These are phyloP conservation scores for Thunnus thynnus DNA, from an alignment of 2,113 vertebrate species.

Conservation along the genomic window DNA sequence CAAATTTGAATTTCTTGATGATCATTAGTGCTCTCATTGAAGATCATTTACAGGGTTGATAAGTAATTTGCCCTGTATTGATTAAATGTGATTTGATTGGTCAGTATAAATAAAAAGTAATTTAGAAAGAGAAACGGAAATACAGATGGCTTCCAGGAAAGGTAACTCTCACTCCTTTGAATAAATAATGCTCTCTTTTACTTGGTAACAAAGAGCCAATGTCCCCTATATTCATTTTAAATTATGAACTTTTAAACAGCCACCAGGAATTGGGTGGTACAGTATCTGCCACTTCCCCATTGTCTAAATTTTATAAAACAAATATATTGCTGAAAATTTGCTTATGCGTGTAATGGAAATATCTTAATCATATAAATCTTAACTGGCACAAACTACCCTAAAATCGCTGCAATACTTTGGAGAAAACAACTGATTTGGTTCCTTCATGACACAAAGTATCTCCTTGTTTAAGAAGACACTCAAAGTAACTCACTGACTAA, in stretches of 20 bases:
- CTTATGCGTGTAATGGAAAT: not conserved
- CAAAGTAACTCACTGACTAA: not conserved
- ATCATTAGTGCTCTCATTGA: slow-evolving; percentile 64
- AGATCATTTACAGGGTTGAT: slow-evolving; percentile 44
- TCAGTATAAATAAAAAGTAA: slow-evolving; percentile 65
- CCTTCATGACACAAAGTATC: not conserved
- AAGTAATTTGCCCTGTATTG: slow-evolving; percentile 60
- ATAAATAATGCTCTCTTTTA: not conserved
- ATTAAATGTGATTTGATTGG: slow-evolving; percentile 76
- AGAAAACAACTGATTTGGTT: not conserved
- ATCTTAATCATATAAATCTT: too few species aligned
- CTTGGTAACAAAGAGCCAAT: too few species aligned
- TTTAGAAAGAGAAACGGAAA: slow-evolving; percentile 66
- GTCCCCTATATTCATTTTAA: too few species aligned
- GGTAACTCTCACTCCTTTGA: slow-evolving; percentile 52
- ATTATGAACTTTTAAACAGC: too few species aligned
- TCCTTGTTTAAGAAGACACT: not conserved
- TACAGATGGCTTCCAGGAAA: slow-evolving; percentile 88
- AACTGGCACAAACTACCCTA: too few species aligned
- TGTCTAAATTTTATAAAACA: too few species aligned
- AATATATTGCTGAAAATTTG: too few species aligned
- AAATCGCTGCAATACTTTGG: not conserved
- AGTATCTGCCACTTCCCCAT: too few species aligned
- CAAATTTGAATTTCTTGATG: slow-evolving; percentile 24
- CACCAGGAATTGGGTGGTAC: too few species aligned